Base-by-base conservation (phyloP, 2,797 vertebrate species). In the Xyrichtys novacula region DNA sequence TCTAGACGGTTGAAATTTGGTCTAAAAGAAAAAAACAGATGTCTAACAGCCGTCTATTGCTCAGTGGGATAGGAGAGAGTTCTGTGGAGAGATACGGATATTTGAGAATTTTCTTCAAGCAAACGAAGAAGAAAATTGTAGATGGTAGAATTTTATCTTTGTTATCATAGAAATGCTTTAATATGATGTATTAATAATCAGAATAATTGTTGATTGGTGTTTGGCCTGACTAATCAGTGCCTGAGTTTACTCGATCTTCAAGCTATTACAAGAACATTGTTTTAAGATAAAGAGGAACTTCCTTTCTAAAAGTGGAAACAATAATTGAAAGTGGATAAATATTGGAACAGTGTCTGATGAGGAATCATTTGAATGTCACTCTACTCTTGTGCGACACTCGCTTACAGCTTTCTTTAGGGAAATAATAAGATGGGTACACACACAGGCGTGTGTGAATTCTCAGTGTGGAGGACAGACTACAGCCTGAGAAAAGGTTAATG, bases 401-500 rank as follows among this genome's bases (percentile, higher is more conserved):
- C 44, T 62, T 69, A 76, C 76, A 79, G 67, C 61, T 70, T 68
- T 70, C 47, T 78, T 50, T 65, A 14, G 60, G 34, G 15, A 70
- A 81, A 67, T 81, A 76, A 84, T 71, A 69, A 84, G 81, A 81
- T 76, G 38, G 8, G 81, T 72, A 17, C 42, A 46, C 39, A 17
- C 42, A 46, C 39, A 38, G 65, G 59, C 12, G 17, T 56, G 66
- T 64, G 66, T 42, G 49, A 55, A 36, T 74, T 73, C 46, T 50
- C 47, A 50, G 56, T 6, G 0, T 29, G 59, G 8, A 57, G 61
- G 39, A 64, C 22, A 15, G 55, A 19, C 43, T 67, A 43, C 64
- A 58, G 68, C 40, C 59, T 5, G 76, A 54, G 83, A 74, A 88
- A 90, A 91, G 89, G 89, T 90, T 87, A 87, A 86, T 69, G 79